Conservation (phyloP, 2,113 vertebrate genomes). For the Pan paniscus region DNA sequence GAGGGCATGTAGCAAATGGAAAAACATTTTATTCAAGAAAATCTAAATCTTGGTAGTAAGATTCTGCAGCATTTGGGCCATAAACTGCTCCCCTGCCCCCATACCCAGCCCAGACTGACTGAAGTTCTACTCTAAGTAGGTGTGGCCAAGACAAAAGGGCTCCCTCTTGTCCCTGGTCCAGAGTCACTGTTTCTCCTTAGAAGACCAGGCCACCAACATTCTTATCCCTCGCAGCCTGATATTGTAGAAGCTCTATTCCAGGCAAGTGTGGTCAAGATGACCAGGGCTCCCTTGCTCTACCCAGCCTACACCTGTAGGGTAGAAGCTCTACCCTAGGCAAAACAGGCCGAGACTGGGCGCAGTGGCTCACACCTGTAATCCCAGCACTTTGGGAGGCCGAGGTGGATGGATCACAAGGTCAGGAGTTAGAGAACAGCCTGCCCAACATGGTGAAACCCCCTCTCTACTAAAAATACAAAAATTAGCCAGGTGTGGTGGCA, state of each 20-base stretch:
- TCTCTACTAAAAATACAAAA: no score
- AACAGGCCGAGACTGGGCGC: background rate
- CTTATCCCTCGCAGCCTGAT: background rate
- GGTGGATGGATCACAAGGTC: no score
- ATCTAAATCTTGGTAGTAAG: background rate
- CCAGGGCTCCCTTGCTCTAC: background rate
- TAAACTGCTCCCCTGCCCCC: background rate
- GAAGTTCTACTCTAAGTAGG: background rate
- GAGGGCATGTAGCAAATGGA: background rate
- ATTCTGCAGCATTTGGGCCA: background rate
- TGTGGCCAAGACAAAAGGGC: background rate
- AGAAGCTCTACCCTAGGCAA: background rate
- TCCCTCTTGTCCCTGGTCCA: background rate
- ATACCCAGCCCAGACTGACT: background rate
- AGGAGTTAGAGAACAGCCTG: no score
- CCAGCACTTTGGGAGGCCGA: no score
- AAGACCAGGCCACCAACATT: background rate
- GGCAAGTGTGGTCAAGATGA: background rate
- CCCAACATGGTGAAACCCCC: no score
- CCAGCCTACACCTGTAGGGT: background rate
- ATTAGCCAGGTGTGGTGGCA: no score
- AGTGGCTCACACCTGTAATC: no score
- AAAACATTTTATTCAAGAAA: background rate
- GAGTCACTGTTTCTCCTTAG: background rate
- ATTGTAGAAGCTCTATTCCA: background rate